phyloP scores from a whole-genome alignment of 1,140 invertebrate genomes.

The Aphaenogaster floridana region DNA sequence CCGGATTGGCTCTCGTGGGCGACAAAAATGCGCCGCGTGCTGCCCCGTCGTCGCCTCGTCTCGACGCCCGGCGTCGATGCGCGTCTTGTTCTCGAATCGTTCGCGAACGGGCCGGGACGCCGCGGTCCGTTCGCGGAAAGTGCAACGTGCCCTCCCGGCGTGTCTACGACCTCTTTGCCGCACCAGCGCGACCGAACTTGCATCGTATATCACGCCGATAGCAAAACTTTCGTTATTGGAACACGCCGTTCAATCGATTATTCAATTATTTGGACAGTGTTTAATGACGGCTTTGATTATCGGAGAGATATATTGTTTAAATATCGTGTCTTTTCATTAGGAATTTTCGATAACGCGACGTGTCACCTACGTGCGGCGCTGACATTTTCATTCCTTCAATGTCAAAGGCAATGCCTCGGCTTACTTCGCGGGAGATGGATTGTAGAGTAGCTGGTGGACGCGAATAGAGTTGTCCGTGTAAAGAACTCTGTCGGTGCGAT shows the following conservation, averaged over 20 bases:
- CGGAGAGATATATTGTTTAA: neutral
- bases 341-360: neutral
- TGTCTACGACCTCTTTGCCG: slow-evolving; percentile 39
- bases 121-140: slow-evolving; percentile 39
- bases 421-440: slow-evolving; percentile 1
- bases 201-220: neutral
- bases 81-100: slow-evolving; percentile 40
- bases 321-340: neutral
- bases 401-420: neutral
- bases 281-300: slow-evolving; percentile 15
- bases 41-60: slow-evolving; percentile 30
- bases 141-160: slow-evolving; percentile 63
- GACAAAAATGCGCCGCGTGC: slow-evolving; percentile 57
- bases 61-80: slow-evolving; percentile 37
- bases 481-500: slow-evolving; percentile 35
- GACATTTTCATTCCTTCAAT: slow-evolving; percentile 31
- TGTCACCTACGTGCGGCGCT: too few species aligned
- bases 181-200: neutral
- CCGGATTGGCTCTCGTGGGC: slow-evolving; percentile 39
- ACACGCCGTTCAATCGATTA: slow-evolving; percentile 8
- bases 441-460: neutral
- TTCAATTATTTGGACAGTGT: slow-evolving; percentile 1
- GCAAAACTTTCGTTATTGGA: neutral
- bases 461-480: slow-evolving; percentile 30
- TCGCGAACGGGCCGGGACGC: neutral